Base-by-base conservation (phyloP, 2,888 invertebrate genomes). In the Diplazon laetatorius region DNA sequence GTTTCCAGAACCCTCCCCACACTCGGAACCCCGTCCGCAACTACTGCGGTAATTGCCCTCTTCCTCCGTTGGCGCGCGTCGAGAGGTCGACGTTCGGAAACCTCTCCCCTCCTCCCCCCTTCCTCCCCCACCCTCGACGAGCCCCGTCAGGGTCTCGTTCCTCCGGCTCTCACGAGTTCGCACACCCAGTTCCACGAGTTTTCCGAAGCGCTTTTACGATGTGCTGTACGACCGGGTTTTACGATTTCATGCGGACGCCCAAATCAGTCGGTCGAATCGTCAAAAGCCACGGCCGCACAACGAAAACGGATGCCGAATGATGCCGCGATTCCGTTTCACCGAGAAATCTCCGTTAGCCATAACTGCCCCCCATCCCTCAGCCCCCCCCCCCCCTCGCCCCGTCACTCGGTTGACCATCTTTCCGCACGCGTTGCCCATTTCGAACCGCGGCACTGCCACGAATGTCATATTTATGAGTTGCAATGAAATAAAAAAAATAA, bases 181-280 rank as follows among this genome's bases (percentile, higher is more conserved):
- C 52, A 25, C 22, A 30, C 8, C 52, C n/a, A n/a, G 22, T 25
- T 12, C n/a, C 14, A 52, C 52, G 20, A 55, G 35, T 69, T 72
- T n/a, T 22, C 52, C 48, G 42, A 16, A 9, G 30, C 22, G 78
- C 71, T 85, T 87, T 87, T 87, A 87, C 85, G 84, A 83, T 65
- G 80, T 72, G 77, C 82, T 79, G 80, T 83, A 83, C 78, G 81
- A 82, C 79, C 80, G 78, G n/a, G 80, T 85, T 86, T 86, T 86
- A 86, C 82, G 86, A 83, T 84, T 83, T 79, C 57, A 69, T 50
- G 72, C 39, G 57, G 66, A 59, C 46, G 2, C 48, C n/a, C 70
- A 68, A 81, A 85, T 83, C 85, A 82, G 81, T 81, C 84, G 81
- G 80, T 78, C 70, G 79, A 82, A 80, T 78, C 82, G 83, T 86